Percentiles rank a stretch among this genome's conserved stretches.
Evolutionary conservation across 2,113 vertebrate species (phyloP).

Genomic region (Cardinalis cardinalis): DNA sequence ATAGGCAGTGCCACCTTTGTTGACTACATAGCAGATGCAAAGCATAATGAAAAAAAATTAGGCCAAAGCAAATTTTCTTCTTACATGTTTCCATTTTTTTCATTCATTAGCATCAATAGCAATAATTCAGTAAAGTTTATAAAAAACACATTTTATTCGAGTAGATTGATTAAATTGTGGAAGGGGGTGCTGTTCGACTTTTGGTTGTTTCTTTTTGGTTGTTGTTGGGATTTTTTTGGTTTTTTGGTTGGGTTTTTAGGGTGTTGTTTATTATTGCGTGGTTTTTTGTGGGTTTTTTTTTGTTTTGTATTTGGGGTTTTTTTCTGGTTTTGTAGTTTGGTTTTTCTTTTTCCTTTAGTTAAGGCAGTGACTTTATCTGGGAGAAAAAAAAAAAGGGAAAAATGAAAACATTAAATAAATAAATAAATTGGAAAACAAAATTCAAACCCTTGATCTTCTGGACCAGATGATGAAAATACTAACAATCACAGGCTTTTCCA

Average conservation of each 20-base stretch:
- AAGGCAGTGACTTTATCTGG: background rate
- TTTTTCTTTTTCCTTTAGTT: background rate
- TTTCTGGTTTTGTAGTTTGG: background rate
- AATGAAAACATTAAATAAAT: background rate
- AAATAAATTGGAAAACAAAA: background rate
- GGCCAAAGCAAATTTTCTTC: background rate
- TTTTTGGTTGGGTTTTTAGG: no score
- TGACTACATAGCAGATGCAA: background rate
- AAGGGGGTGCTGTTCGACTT: accelerated
- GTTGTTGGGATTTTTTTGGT: background rate
- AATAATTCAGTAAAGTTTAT: background rate
- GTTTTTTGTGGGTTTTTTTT: background rate
- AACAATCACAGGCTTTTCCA: background rate
- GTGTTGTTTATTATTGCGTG: background rate
- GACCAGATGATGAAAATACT: background rate
- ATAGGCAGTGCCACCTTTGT: background rate
- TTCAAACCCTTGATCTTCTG: background rate
- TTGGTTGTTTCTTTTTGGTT: background rate
- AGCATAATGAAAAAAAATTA: background rate
- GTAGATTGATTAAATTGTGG: background rate
- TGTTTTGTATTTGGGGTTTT: no score
- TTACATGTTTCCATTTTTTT: background rate
- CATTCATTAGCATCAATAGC: background rate
- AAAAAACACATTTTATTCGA: background rate
- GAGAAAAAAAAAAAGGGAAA: background rate